Base-by-base conservation (phyloP, 2,797 vertebrate genomes). In the Hypotaenidia philippensis region DNA sequence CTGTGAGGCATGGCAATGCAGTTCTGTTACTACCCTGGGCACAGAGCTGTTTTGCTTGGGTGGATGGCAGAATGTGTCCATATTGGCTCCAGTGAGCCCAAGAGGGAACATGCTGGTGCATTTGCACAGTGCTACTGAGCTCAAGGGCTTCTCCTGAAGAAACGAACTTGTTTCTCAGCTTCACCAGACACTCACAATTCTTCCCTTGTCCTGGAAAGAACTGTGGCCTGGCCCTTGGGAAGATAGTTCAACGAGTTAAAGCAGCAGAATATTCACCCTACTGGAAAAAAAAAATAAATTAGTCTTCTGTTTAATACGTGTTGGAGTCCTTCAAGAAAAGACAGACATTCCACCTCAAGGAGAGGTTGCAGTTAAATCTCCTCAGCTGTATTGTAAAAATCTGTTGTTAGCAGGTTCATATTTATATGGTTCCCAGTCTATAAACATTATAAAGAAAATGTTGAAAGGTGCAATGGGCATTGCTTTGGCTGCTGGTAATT, bases 31-130 rank as follows among this genome's bases (percentile, higher is more conserved):
- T 79, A 1, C 29, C 23, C 41, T 63, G 40, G 47, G 40, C 26
- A 19, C 25, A 70, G 36, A 20, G 26, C 22, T 63, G 0, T 5
- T 32, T 31, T 74, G 25, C 13, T 9, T n/a, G 52, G 9, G 6
- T 18, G n/a, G 68, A 6, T 44, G 44, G 16, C 13, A 79, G 63
- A 71, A 25, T 14, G 34, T 25, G 12, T 5, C 10, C 13, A 0
- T 32, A 8, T 6, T 3, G 3, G 8, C 7, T n/a, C n/a, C 10
- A 1, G 11, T 0, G 5, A 70, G n/a, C 13, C 31, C n/a, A 20
- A 19, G 40, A 53, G 31, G 23, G 23, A 31, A 12, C 10, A 7
- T 34, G 57, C 5, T 11, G 8, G 29, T 8, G 19, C 23, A 5
- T 11, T 81, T 75, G 53, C 7, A 34, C 2, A 9, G 13, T 31